Evolutionary conservation across 1,140 invertebrate species (phyloP), one percentile per base, ranked within the genome.

Genomic region (Platyscapa corneri): DNA sequence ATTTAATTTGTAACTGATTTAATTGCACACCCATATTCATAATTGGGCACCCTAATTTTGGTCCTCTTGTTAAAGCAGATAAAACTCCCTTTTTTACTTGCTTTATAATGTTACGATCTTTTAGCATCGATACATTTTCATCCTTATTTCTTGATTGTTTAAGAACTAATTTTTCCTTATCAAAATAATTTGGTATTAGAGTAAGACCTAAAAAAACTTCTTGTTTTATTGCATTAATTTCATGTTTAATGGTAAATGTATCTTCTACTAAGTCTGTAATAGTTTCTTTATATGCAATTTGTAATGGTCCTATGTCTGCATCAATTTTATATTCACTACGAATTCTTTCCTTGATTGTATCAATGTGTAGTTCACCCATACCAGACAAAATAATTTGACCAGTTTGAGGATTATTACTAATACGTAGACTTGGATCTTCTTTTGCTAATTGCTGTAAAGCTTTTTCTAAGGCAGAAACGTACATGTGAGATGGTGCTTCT

Each of bases 281-380:
- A 8, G 96, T 95, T 94, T 99, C 98, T 87, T 96, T 96, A 89
- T 99, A 99, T 8, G 98, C 96, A 81, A 99, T 98, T 94, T 98
- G 97, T n/a, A 99, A 91, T 0, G 97, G 95, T 1, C 99, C 99
- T n/a, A 99, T 91, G 87, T 98, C 97, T 3, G 96, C 98, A 60
- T 99, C 97, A 78, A 99, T 95, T 91, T 97, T 97, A 92, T 98
- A 99, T 88, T 99, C 98, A 78, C 95, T 95, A 76, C 94, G 92
- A 39, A 99, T 96, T 81, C 98, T 94, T 88, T 98, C 97, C 89
- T 97, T 97, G 56, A 99, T 97, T 74, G 99, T 97, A 89, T 99
- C 98, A 83, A 99, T 94, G 92, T 99, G 99, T 8, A 99, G 94
- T 93, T 99, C 98, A 14, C 99, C 99, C 98, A 99, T 99, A 30